Base-by-base conservation (phyloP, 2,113 vertebrate genomes). In the Rhombomys opimus region DNA sequence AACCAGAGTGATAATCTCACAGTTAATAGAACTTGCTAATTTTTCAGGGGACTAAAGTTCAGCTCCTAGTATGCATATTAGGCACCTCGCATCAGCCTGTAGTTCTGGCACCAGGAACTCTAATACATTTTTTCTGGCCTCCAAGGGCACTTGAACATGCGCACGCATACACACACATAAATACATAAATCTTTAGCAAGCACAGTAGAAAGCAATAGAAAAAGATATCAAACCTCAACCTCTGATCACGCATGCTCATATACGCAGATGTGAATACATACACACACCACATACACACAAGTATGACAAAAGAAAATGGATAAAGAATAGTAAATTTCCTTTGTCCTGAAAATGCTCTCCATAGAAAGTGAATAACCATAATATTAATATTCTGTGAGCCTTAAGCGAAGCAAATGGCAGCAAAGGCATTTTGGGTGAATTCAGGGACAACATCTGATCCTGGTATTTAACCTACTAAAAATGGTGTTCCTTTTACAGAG, bases 381-480 rank as follows among this genome's bases (percentile, higher is more conserved):
- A 9, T 57, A 73, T 38, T 14, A 68, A 52, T 54, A 85, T 86
- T 88, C 20, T 15, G 59, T 14, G n/a, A 92, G 41, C 46, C 17
- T 54, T 50, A 27, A 4, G 27, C 82, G 91, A 95, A 68, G 27
- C 38, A 84, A 95, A 52, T 30, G 30, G 61, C 5, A 65, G 63
- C 4, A 54, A 59, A 65, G 15, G 30, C 18, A 72, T 4, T 54
- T 63, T 78, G 32, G 27, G 23, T 63, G 12, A 5, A 41, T 50
- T 4, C 13, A n/a, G 27, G 20, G 57, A 84, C 11, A 70, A 15
- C 75, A 25, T n/a, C 18, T 84, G 38, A 68, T 30, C 35, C 38
- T 82, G 17, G 38, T 57, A 13, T 77, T 94, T 84, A 65, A 46
- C 93, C 84, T 94, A 81, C 38, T 94, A 78, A 68, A 87, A 30